Conservation (phyloP, 2,888 invertebrate genomes). For the Machimus atricapillus region DNA sequence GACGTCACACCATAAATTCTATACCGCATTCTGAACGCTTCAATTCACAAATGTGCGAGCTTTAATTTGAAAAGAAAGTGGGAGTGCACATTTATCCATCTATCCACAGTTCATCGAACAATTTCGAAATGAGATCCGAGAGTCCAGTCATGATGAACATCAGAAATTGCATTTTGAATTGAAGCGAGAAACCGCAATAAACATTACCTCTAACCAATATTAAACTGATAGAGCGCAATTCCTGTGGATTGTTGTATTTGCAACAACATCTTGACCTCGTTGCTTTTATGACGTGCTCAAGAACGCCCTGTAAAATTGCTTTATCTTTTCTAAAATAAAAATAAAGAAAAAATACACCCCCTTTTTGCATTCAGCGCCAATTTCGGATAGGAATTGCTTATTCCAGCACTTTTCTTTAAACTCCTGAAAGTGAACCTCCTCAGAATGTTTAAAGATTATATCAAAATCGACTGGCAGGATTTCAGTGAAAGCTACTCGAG, state of each 20-base stretch:
- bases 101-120: background rate
- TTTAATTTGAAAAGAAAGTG: background rate
- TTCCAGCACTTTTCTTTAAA: background rate
- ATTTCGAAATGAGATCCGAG: background rate
- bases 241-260: background rate
- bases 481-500: background rate
- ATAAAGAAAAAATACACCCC: background rate
- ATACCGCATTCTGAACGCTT: background rate
- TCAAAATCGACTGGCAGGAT: background rate
- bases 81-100: background rate
- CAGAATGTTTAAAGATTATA: background rate
- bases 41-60: background rate
- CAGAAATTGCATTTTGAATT: background rate
- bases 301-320: background rate
- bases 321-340: background rate
- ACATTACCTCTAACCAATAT: background rate
- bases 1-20: background rate
- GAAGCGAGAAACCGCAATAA: background rate
- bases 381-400: background rate
- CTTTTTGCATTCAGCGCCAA: background rate
- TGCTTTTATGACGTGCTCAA: constrained; percentile 10
- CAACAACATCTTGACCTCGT: background rate
- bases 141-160: background rate
- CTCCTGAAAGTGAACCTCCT: background rate
- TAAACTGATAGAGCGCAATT: background rate